Evolutionary conservation across 2,888 invertebrate genomes (phyloP).

Genomic region (Acanthosepion lycidas): DNA sequence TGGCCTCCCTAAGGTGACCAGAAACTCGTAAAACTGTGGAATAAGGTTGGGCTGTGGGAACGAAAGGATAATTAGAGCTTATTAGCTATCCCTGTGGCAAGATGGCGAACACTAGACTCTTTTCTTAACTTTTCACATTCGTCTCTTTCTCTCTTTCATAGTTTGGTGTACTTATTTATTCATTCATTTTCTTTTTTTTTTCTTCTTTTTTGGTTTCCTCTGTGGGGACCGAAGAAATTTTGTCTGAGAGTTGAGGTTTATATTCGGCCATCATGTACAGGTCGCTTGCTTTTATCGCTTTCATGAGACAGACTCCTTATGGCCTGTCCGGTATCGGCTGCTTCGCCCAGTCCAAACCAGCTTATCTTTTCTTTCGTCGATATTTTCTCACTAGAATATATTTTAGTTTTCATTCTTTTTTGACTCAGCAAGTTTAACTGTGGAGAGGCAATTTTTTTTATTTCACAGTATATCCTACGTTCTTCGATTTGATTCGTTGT

Average conservation of each 20-base stretch:
- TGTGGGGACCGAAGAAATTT: neutral
- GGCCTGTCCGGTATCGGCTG: neutral
- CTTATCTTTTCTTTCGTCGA: neutral
- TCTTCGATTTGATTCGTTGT: no score
- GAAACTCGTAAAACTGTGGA: neutral
- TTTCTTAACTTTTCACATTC: neutral
- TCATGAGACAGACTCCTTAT: neutral
- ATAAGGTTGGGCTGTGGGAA: neutral
- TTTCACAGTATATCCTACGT: no score
- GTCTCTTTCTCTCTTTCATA: neutral
- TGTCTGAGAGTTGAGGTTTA: neutral
- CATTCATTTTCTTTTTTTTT: no score
- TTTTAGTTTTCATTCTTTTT: no score
- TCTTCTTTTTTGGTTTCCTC: neutral
- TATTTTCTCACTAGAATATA: no score
- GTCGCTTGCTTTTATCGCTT: slow-evolving; percentile 33
- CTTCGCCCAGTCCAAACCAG: neutral
- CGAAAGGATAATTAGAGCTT: slow-evolving; percentile 33
- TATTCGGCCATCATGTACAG: neutral
- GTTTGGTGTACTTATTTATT: neutral
- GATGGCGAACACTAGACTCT: neutral
- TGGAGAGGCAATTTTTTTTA: no score
- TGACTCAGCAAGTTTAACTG: no score
- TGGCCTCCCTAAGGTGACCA: slow-evolving; percentile 3
- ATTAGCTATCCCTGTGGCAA: neutral